phyloP scores from a whole-genome alignment of 2,113 vertebrate species.

The Nesogale talazaci region DNA sequence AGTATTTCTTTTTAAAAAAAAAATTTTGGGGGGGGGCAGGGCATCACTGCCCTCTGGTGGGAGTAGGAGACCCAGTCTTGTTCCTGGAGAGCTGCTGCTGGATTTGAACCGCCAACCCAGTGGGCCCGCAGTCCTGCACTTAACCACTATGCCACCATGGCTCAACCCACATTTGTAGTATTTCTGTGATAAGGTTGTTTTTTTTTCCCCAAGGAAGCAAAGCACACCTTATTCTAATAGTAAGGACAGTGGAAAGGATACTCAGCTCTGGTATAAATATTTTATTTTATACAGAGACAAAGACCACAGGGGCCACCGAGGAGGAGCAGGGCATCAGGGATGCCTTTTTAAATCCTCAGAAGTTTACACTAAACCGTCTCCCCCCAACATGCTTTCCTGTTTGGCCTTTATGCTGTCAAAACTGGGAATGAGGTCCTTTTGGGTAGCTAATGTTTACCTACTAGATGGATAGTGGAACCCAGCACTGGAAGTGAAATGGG shows the following conservation, averaged over 20 bases:
- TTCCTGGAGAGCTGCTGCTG: no score
- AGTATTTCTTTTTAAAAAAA: no score
- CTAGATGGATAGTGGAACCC: rapidly evolving
- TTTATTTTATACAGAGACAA: conserved; percentile 45
- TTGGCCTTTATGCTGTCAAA: conserved; percentile 21
- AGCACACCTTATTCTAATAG: conserved; percentile 1
- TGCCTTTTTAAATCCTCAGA: conserved; percentile 50
- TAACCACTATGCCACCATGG: no score
- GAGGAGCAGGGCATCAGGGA: conserved; percentile 51
- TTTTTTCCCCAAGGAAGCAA: background rate
- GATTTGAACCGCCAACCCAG: no score
- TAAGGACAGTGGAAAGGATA: background rate
- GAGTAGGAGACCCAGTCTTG: no score
- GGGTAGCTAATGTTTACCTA: background rate
- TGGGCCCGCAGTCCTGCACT: no score
- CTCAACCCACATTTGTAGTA: conserved; percentile 2
- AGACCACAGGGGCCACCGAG: conserved; percentile 43
- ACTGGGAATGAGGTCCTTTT: conserved; percentile 15
- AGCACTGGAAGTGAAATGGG: background rate
- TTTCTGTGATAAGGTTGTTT: conserved; percentile 3
- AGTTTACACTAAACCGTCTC: conserved; percentile 44
- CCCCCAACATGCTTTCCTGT: conserved; percentile 24
- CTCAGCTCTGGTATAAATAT: conserved; percentile 58
- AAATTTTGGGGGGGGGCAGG: no score
- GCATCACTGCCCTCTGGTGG: no score